A percentile compares a stretch with the other conserved stretches of the same genome.
Evolutionary conservation across 2,113 vertebrate genomes (phyloP).

Genomic region (Nibea albiflora): DNA sequence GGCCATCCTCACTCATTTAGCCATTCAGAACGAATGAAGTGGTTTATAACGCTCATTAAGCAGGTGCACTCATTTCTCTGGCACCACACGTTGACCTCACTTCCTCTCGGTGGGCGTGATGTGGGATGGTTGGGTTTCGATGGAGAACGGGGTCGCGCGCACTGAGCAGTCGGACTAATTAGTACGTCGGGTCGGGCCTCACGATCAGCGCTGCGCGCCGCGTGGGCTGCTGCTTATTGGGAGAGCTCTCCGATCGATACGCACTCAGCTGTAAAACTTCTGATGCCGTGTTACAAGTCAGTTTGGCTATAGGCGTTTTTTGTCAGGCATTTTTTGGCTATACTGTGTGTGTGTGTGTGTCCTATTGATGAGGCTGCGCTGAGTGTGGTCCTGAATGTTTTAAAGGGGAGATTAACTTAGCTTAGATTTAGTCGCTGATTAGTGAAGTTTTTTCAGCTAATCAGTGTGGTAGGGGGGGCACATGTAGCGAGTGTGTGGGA

Average conservation of each 20-base stretch:
- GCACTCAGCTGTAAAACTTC: slow-evolving; percentile 37
- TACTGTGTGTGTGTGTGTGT: slow-evolving; percentile 12
- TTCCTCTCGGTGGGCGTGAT: slow-evolving; percentile 48
- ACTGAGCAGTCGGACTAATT: slow-evolving; percentile 65
- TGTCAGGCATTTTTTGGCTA: slow-evolving; percentile 32
- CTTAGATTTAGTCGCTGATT: slow-evolving; percentile 47
- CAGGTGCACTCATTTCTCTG: slow-evolving; percentile 30
- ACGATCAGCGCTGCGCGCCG: slow-evolving; percentile 17
- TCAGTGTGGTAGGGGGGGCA: slow-evolving; percentile 20
- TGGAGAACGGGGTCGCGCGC: slow-evolving; percentile 32
- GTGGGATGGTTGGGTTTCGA: slow-evolving; percentile 47
- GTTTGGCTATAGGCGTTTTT: slow-evolving; percentile 64
- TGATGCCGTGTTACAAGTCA: slow-evolving; percentile 48
- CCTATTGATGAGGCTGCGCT: slow-evolving; percentile 44
- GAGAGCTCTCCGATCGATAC: slow-evolving; percentile 62
- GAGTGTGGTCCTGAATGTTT: slow-evolving; percentile 56
- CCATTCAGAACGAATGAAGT: slow-evolving; percentile 37
- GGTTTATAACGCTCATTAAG: slow-evolving; percentile 59
- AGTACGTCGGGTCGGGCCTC: slow-evolving; percentile 44
- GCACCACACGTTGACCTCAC: slow-evolving; percentile 44
- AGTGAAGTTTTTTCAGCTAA: slow-evolving; percentile 27
- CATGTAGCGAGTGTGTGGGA: slow-evolving; percentile 19
- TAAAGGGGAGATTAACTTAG: slow-evolving; percentile 43
- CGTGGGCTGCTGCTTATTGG: slow-evolving; percentile 69
- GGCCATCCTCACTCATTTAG: slow-evolving; percentile 35